These are phyloP conservation scores for Myzus persicae DNA, from an alignment of 1,140 invertebrate genomes.

Conservation along the genomic window DNA sequence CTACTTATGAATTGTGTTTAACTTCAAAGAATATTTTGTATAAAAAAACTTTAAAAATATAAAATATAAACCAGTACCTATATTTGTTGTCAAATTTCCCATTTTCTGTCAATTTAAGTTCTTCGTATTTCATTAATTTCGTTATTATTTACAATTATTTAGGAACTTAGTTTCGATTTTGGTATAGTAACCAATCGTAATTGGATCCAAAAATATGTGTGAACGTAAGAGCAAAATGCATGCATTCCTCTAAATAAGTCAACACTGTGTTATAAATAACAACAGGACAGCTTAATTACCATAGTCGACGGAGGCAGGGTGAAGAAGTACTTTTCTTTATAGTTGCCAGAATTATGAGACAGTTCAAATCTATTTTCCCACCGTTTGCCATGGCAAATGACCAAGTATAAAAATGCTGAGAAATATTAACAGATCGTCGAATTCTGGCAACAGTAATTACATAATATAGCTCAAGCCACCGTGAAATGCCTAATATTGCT, in stretches of 20 bases:
- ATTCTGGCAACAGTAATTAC: slow-evolving; percentile 43
- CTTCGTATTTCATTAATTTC: not conserved
- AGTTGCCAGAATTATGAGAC: slow-evolving; percentile 58
- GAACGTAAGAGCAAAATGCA: not conserved
- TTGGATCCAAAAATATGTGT: slow-evolving; percentile 43
- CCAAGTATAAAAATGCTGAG: slow-evolving; percentile 52
- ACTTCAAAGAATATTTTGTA: not conserved
- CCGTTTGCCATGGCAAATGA: slow-evolving; percentile 55
- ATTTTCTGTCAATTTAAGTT: not conserved
- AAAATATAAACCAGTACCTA: too few species aligned
- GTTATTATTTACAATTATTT: not conserved
- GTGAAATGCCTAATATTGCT: slow-evolving; percentile 18
- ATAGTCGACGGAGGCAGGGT: slow-evolving; percentile 39
- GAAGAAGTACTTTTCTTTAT: slow-evolving; percentile 54
- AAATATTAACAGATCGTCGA: slow-evolving; percentile 58
- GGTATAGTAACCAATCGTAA: slow-evolving; percentile 20
- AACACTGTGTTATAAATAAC: slow-evolving; percentile 57
- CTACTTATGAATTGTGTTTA: not conserved
- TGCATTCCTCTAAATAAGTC: slow-evolving; percentile 55
- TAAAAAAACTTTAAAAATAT: not conserved
- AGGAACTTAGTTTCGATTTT: not conserved
- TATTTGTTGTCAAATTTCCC: not conserved
- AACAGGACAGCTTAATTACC: slow-evolving; percentile 54
- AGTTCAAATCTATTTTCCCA: slow-evolving; percentile 58
- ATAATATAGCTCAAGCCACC: not conserved